phyloP scores from a whole-genome alignment of 2,888 invertebrate genomes.

The Cerastoderma edule region DNA sequence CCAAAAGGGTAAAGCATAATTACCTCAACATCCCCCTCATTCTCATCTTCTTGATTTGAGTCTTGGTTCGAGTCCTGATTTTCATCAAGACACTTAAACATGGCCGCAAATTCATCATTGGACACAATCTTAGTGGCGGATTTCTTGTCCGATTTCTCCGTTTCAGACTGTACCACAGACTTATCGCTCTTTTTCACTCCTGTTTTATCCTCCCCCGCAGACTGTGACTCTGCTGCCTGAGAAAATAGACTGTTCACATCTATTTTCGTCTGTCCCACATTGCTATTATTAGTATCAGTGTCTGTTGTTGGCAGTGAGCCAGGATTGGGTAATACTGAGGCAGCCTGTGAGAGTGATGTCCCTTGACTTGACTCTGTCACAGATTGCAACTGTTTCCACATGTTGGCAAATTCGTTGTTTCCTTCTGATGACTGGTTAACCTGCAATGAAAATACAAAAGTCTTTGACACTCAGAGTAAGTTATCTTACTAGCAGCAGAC shows the following conservation, averaged over 20 bases:
- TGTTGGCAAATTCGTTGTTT: constrained; percentile 73
- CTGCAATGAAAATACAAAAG: neutral
- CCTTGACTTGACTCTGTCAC: constrained; percentile 33
- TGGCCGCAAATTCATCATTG: constrained; percentile 67
- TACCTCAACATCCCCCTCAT: constrained; percentile 7
- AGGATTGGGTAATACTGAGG: constrained; percentile 64
- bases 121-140: constrained; percentile 44
- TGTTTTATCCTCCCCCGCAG: neutral
- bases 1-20: neutral
- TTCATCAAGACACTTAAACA: constrained; percentile 64
- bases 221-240: constrained; percentile 33
- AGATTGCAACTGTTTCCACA: constrained; percentile 75
- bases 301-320: constrained; percentile 17
- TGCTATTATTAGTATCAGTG: constrained; percentile 32
- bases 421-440: constrained; percentile 3
- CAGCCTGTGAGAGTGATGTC: constrained; percentile 65
- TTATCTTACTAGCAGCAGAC: constrained; percentile 13
- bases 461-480: too few relatives aligned
- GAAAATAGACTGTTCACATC: constrained; percentile 62
- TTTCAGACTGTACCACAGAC: neutral
- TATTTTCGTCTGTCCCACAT: constrained; percentile 48
- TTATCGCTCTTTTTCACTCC: neutral
- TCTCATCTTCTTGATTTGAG: constrained; percentile 31
- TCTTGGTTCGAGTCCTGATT: constrained; percentile 29
- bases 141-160: neutral